phyloP scores from a whole-genome alignment of 2,797 vertebrate genomes.

The Tapirus indicus region DNA sequence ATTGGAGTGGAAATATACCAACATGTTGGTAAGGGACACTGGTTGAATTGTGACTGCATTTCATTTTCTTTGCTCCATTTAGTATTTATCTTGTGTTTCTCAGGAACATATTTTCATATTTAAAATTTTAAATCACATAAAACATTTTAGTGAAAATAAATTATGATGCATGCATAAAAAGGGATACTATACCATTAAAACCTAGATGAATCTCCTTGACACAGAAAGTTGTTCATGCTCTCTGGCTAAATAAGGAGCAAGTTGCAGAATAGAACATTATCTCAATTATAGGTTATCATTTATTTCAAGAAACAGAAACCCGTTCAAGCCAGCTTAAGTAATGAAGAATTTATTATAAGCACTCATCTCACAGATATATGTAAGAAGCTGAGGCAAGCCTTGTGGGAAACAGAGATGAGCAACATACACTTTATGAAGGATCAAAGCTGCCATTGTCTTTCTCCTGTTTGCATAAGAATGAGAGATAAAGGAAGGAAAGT shows the following conservation, averaged over 20 bases:
- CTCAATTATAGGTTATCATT: not conserved
- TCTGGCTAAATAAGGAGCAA: not conserved
- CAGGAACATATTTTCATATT: not conserved
- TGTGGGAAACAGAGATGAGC: not conserved
- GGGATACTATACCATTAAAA: not conserved
- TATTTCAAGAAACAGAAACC: not conserved
- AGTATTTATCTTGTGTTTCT: not conserved
- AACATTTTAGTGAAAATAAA: not conserved
- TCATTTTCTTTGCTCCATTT: conserved; percentile 22
- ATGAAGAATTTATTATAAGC: not conserved
- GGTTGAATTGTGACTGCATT: not conserved
- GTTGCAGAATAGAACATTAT: not conserved
- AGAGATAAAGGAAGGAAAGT: not conserved
- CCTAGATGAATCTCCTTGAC: not conserved
- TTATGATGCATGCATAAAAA: not conserved
- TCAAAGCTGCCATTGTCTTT: not conserved
- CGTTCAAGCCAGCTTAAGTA: not conserved
- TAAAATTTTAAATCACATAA: not conserved
- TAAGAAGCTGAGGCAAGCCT: not conserved
- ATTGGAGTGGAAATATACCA: not conserved
- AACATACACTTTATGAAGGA: not conserved
- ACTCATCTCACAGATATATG: not conserved
- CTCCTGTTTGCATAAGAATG: not conserved
- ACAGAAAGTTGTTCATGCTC: not conserved
- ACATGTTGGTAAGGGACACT: not conserved